Percentiles rank a stretch among this genome's conserved stretches.
phyloP scores from a whole-genome alignment of 2,888 invertebrate species.

The Emmelina monodactyla region DNA sequence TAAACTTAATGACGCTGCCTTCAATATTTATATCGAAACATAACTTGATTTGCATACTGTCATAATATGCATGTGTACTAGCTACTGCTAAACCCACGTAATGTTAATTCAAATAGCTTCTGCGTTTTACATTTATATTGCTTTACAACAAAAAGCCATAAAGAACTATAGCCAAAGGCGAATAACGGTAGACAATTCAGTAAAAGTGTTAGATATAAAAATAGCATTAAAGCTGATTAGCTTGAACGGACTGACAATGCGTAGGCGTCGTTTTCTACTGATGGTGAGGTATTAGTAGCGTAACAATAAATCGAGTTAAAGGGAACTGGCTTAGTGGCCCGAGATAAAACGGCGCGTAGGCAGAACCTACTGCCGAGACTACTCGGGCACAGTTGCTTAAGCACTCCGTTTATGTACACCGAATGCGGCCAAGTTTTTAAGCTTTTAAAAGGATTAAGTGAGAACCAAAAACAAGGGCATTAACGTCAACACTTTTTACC shows the following conservation, averaged over 20 bases:
- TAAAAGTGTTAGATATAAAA: background rate
- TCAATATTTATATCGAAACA: no score
- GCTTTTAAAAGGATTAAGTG: conserved; percentile 4
- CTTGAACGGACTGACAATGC: conserved; percentile 24
- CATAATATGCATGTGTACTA: conserved; percentile 43
- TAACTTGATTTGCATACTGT: conserved; percentile 52
- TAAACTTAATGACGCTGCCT: no score
- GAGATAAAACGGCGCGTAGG: conserved; percentile 60
- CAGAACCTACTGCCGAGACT: conserved; percentile 24
- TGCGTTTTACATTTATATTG: no score
- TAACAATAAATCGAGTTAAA: conserved; percentile 54
- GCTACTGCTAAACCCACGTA: no score
- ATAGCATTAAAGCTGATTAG: conserved; percentile 26
- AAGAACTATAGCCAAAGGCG: background rate
- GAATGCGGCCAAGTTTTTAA: conserved; percentile 29
- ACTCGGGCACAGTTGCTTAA: conserved; percentile 46
- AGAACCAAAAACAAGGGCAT: conserved; percentile 9
- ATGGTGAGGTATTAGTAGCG: conserved; percentile 46
- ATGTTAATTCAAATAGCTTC: no score
- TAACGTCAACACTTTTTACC: background rate
- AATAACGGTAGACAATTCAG: background rate
- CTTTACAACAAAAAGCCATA: background rate
- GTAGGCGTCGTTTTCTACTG: conserved; percentile 42
- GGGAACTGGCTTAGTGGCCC: conserved; percentile 47
- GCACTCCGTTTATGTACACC: conserved; percentile 45